Base-by-base conservation (phyloP, 2,888 invertebrate species). In the Orthosia gracilis region DNA sequence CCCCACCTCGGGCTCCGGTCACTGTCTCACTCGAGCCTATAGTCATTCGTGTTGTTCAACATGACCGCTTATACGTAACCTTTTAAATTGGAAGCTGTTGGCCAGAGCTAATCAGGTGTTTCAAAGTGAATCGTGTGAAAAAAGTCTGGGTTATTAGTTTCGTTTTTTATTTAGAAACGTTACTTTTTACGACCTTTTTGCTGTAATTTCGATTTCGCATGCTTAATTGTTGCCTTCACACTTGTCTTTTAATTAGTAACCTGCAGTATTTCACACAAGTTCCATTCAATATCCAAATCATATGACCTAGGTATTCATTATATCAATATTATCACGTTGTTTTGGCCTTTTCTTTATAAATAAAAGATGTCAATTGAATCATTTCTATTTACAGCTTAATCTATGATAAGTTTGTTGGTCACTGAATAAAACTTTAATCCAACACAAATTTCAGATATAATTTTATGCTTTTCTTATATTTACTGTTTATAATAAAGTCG, bases 11-110 rank as follows among this genome's bases (percentile, higher is more conserved):
- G 57, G 21, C 73, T 50, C 55, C 67, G 76, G 81, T 73, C 78
- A 83, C 76, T 76, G 80, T 76, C 83, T 70, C 72, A 61, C 83
- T 72, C 75, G 58, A 70, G 64, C 64, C 64, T 50, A 76, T 74
- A 55, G 72, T 69, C 76, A 73, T 81, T 87, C 70, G 78, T 73
- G 81, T 80, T 82, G 83, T 84, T 87, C 83, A 76, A 78, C 81
- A 75, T 88, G 82, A 79, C 76, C 80, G 84, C 71, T 79, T 83
- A 75, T 83, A 86, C 86, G 80, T 83, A 78, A 87, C 88, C 82
- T 84, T 88, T 83, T 76, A 78, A 77, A 80, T 82, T 79, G 66
- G 63, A 76, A 76, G 65, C 58, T 68, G 69, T 75, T 62, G 69
- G 76, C 63, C 65, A 63, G 52, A 69, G 49, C 13, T 73, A 86